These are phyloP conservation scores for Mionectes olivaceus DNA, from an alignment of 2,797 vertebrate genomes.

Conservation along the genomic window DNA sequence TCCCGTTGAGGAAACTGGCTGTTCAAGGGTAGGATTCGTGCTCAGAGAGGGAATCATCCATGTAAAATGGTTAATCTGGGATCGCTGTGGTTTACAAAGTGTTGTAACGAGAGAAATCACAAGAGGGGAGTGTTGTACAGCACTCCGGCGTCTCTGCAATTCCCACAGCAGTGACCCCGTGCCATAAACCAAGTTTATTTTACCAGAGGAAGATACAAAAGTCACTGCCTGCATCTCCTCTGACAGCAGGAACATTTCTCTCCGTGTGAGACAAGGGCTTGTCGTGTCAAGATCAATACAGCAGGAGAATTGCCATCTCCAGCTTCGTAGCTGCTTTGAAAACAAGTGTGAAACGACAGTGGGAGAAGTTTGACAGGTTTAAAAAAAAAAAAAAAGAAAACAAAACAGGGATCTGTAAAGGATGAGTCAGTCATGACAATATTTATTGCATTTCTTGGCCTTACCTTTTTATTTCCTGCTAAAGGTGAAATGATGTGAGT, in stretches of 20 bases:
- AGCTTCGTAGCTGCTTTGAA: neutral
- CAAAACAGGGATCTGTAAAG: neutral
- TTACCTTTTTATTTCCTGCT: neutral
- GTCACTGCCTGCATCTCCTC: conserved; percentile 1
- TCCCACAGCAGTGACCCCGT: conserved; percentile 1
- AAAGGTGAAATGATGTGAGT: neutral
- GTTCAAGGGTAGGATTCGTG: neutral
- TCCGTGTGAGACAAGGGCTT: neutral
- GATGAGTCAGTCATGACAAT: neutral
- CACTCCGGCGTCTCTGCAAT: conserved; percentile 7
- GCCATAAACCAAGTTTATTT: neutral
- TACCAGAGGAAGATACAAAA: neutral
- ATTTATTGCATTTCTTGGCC: neutral
- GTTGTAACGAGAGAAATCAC: conserved; percentile 72
- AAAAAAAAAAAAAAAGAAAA: neutral
- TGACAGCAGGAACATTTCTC: conserved; percentile 6
- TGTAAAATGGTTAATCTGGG: neutral
- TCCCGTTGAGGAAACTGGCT: neutral
- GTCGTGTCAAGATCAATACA: neutral
- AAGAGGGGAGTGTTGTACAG: conserved; percentile 80
- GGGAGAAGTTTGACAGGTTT: neutral
- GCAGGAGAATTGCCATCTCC: neutral
- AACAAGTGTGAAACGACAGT: neutral
- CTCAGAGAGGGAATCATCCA: neutral
- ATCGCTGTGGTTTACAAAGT: neutral